Conservation (phyloP, 1,140 invertebrate species). For the Drosophila ogumai region DNA sequence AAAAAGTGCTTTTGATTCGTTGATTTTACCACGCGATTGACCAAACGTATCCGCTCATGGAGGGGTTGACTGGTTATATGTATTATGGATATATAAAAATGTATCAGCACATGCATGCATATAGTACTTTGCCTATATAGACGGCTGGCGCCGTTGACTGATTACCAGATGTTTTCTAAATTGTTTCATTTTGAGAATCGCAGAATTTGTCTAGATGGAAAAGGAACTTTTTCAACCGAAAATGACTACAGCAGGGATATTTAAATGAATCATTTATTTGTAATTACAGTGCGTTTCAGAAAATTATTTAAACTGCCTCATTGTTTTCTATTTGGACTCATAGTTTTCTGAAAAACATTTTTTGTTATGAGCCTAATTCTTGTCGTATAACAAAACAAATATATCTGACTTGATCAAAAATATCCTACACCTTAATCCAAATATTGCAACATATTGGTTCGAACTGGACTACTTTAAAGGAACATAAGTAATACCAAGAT, state of each 20-base stretch:
- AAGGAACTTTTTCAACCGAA: slow-evolving; percentile 14
- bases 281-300: background rate
- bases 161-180: slow-evolving; percentile 76
- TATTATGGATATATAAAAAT: slow-evolving; percentile 14
- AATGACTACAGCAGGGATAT: no score
- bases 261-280: slow-evolving; percentile 7
- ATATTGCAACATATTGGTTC: background rate
- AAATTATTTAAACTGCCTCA: background rate
- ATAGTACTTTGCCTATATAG: slow-evolving; percentile 2
- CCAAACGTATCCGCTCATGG: slow-evolving; percentile 26
- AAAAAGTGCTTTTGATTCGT: slow-evolving; percentile 51
- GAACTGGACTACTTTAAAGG: background rate
- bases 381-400: background rate
- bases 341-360: background rate
- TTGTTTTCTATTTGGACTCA: background rate
- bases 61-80: slow-evolving; percentile 38
- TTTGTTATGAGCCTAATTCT: background rate
- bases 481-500: background rate
- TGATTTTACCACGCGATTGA: slow-evolving; percentile 60
- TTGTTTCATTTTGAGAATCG: slow-evolving; percentile 35
- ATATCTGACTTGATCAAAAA: background rate
- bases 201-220: slow-evolving; percentile 30
- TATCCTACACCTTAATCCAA: background rate
- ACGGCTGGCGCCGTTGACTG: slow-evolving; percentile 49
- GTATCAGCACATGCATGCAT: slow-evolving; percentile 17